Percentiles rank a stretch among this genome's conserved stretches.
phyloP scores from a whole-genome alignment of 92 coral and sea anemone species.

The Muricea muricata region DNA sequence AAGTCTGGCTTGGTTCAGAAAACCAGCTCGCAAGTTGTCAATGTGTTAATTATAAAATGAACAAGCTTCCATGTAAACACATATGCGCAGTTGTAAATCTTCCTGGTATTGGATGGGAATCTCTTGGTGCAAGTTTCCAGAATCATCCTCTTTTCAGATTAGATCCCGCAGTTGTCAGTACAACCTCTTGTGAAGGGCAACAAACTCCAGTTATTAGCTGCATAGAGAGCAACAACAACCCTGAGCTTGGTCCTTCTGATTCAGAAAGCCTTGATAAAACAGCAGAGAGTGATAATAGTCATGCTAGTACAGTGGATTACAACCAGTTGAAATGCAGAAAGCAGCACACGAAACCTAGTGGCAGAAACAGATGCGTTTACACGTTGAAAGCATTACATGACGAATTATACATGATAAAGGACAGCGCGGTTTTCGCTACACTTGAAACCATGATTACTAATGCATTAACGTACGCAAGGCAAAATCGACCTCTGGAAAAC shows the following conservation, averaged over 20 bases:
- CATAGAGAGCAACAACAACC: background rate
- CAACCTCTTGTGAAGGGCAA: background rate
- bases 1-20: background rate
- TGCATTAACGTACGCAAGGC: background rate
- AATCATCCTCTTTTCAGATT: slow-evolving; percentile 28
- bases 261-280: background rate
- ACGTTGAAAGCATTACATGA: background rate
- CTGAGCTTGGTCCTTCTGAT: too few species aligned
- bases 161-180: background rate
- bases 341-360: background rate
- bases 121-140: slow-evolving; percentile 17
- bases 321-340: background rate
- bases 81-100: slow-evolving; percentile 26
- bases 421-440: background rate
- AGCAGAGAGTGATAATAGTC: background rate
- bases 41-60: slow-evolving; percentile 8
- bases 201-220: background rate
- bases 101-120: slow-evolving; percentile 35
- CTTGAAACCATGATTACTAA: background rate
- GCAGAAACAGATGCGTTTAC: background rate
- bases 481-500: background rate
- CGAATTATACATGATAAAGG: background rate
- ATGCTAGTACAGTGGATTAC: background rate
- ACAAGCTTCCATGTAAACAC: slow-evolving; percentile 31
- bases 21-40: slow-evolving; percentile 16